Percentiles rank a stretch among this genome's conserved stretches.
These are phyloP conservation scores for Unio pictorum DNA, from an alignment of 2,888 invertebrate species.

Conservation along the genomic window DNA sequence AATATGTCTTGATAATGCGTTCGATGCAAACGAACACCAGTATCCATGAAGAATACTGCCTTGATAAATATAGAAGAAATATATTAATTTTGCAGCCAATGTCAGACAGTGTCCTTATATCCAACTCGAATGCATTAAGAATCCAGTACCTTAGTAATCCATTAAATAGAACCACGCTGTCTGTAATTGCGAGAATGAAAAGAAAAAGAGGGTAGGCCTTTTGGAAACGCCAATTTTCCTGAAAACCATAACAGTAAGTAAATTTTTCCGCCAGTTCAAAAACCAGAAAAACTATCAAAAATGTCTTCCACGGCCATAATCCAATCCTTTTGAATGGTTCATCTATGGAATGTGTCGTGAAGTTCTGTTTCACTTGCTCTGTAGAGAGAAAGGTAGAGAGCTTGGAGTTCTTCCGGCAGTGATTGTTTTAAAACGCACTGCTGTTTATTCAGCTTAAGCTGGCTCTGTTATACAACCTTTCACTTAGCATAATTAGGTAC, in stretches of 20 bases:
- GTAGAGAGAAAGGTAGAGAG: too few relatives aligned
- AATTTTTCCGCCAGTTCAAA: slow-evolving; percentile 39
- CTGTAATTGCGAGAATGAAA: slow-evolving; percentile 34
- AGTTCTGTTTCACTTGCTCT: too few relatives aligned
- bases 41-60: slow-evolving; percentile 49
- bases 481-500: too few relatives aligned
- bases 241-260: slow-evolving; percentile 35
- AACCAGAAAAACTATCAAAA: slow-evolving; percentile 33
- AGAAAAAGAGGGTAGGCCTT: slow-evolving; percentile 38
- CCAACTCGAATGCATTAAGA: slow-evolving; percentile 22
- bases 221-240: slow-evolving; percentile 24
- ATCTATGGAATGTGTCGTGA: too few relatives aligned
- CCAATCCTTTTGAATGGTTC: too few relatives aligned
- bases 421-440: too few relatives aligned
- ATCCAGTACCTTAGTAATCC: slow-evolving; percentile 39
- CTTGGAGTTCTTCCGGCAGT: too few relatives aligned
- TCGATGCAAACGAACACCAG: slow-evolving; percentile 40
- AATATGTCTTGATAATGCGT: slow-evolving; percentile 37
- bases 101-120: slow-evolving; percentile 25
- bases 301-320: slow-evolving; percentile 31
- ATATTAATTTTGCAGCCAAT: slow-evolving; percentile 39
- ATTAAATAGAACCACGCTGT: slow-evolving; percentile 30
- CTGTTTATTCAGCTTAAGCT: too few relatives aligned
- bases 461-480: too few relatives aligned
- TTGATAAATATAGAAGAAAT: slow-evolving; percentile 42